Evolutionary conservation across 2,113 vertebrate species (phyloP).

Genomic region (Dipodomys stephensi): DNA sequence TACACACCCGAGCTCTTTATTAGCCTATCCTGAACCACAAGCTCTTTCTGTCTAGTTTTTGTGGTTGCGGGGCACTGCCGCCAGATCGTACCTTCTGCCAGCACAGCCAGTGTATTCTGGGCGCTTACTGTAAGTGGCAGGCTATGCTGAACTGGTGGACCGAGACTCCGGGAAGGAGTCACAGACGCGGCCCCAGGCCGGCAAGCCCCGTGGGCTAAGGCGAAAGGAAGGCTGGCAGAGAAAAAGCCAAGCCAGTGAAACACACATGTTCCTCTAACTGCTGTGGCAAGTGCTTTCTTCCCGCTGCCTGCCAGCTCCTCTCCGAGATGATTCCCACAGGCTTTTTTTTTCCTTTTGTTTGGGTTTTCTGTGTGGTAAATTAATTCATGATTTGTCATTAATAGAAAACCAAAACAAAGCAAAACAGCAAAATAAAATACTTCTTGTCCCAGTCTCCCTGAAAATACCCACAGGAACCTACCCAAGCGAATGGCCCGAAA

Average conservation of each 20-base stretch:
- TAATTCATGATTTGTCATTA: constrained; percentile 47
- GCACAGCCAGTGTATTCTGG: rapidly evolving
- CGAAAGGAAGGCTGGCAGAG: neutral
- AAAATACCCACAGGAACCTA: constrained; percentile 43
- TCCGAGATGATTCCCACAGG: constrained; percentile 38
- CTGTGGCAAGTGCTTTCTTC: neutral
- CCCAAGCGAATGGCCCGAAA: constrained; percentile 1
- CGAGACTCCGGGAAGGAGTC: neutral
- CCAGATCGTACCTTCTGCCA: neutral
- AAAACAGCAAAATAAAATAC: neutral
- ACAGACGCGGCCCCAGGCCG: neutral
- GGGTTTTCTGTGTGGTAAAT: constrained; percentile 49
- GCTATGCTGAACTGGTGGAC: neutral
- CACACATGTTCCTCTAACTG: neutral
- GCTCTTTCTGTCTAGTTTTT: neutral
- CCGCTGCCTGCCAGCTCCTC: constrained; percentile 29
- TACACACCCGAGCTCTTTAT: neutral
- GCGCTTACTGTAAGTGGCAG: neutral
- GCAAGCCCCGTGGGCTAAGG: neutral
- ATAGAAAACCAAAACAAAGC: constrained; percentile 19
- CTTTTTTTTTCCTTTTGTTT: constrained; percentile 52
- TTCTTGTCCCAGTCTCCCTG: neutral
- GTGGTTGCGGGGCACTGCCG: neutral
- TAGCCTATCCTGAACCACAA: no score
- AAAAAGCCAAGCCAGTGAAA: neutral